These are phyloP conservation scores for Lepidochrysops patricia DNA, from an alignment of 2,888 invertebrate genomes.

Conservation along the genomic window DNA sequence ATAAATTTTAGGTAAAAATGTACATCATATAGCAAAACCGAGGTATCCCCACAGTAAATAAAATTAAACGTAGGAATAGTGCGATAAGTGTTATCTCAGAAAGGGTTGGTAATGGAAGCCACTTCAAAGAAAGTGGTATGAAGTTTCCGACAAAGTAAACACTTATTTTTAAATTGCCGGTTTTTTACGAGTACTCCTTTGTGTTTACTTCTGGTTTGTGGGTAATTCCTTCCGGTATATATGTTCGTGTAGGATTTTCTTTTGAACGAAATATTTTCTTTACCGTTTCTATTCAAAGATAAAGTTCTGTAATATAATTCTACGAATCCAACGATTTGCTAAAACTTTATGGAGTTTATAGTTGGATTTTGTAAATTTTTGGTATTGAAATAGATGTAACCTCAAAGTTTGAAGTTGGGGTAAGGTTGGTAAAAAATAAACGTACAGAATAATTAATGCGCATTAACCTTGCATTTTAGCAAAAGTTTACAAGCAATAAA, in stretches of 20 bases:
- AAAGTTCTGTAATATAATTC: neutral
- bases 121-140: slow-evolving; percentile 56
- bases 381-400: no score
- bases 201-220: slow-evolving; percentile 29
- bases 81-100: slow-evolving; percentile 29
- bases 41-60: neutral
- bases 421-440: no score
- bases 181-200: slow-evolving; percentile 54
- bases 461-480: no score
- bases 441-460: no score
- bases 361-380: neutral
- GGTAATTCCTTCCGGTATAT: slow-evolving; percentile 27
- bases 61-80: slow-evolving; percentile 4
- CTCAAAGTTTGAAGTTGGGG: no score
- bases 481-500: no score
- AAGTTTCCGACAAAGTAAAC: slow-evolving; percentile 57
- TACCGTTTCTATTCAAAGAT: neutral
- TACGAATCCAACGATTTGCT: no score
- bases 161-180: slow-evolving; percentile 51
- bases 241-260: slow-evolving; percentile 18
- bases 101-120: slow-evolving; percentile 65
- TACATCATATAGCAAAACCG: neutral
- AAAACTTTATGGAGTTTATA: no score
- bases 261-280: slow-evolving; percentile 16
- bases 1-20: neutral